Percentiles rank a stretch among this genome's conserved stretches.
These are phyloP conservation scores for Saccostrea glomerata DNA, from an alignment of 1,140 invertebrate genomes.

Conservation along the genomic window DNA sequence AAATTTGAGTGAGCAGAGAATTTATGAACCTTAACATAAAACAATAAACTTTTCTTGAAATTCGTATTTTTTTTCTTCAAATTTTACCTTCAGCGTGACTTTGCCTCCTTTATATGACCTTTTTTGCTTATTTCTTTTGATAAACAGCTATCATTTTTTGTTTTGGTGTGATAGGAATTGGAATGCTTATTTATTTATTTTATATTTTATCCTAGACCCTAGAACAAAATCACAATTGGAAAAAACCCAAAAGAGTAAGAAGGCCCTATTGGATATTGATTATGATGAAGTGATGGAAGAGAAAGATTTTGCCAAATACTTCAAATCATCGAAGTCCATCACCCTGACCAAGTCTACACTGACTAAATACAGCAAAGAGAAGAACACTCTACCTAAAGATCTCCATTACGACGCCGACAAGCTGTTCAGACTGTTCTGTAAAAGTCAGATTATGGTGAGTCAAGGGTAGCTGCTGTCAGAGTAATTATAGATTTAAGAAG, in stretches of 20 bases:
- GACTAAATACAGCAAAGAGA: slow-evolving; percentile 77
- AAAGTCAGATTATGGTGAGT: slow-evolving; percentile 72
- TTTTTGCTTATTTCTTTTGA: too few species aligned
- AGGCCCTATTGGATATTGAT: slow-evolving; percentile 69
- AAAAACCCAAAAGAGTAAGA: slow-evolving; percentile 70
- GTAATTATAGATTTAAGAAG: background rate
- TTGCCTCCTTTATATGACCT: too few species aligned
- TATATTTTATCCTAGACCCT: slow-evolving; percentile 48
- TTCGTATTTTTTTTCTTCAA: too few species aligned
- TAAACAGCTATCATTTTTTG: too few species aligned
- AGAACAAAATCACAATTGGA: slow-evolving; percentile 52
- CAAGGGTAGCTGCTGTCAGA: background rate
- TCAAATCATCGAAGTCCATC: slow-evolving; percentile 73
- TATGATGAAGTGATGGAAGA: slow-evolving; percentile 69
- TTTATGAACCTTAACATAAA: too few species aligned
- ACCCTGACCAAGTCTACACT: slow-evolving; percentile 77
- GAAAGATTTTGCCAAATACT: slow-evolving; percentile 70
- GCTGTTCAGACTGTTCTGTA: slow-evolving; percentile 75
- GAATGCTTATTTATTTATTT: too few species aligned
- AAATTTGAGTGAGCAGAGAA: too few species aligned
- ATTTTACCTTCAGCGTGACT: too few species aligned
- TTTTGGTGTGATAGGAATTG: too few species aligned
- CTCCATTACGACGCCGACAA: slow-evolving; percentile 78
- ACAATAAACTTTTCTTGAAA: too few species aligned
- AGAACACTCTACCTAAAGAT: slow-evolving; percentile 79